phyloP scores from a whole-genome alignment of 2,888 invertebrate species.

The Apeira syringaria region DNA sequence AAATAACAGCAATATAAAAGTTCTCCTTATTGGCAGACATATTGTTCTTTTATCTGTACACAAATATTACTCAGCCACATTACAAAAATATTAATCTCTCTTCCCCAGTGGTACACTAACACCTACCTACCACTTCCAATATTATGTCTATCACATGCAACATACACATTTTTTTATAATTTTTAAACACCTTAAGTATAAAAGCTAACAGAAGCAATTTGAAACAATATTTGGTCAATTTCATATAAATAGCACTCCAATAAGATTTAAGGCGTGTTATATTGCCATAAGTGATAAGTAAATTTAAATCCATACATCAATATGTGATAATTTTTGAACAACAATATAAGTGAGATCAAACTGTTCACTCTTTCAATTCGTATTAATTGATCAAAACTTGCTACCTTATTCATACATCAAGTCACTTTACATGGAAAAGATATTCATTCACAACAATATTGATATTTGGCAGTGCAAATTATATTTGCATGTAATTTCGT shows the following conservation, averaged over 20 bases:
- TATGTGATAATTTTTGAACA: slow-evolving; percentile 38
- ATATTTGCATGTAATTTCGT: slow-evolving; percentile 26
- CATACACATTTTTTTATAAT: slow-evolving; percentile 37
- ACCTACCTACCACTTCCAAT: too few species aligned
- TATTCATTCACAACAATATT: slow-evolving; percentile 19
- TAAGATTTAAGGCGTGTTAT: slow-evolving; percentile 57
- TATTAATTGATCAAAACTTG: slow-evolving; percentile 42
- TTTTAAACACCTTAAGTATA: slow-evolving; percentile 59
- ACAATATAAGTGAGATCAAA: slow-evolving; percentile 73
- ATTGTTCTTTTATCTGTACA: too few species aligned
- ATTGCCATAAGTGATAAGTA: slow-evolving; percentile 54
- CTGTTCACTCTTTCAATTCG: slow-evolving; percentile 51
- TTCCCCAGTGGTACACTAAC: too few species aligned
- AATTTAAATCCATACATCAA: slow-evolving; percentile 47
- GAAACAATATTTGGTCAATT: slow-evolving; percentile 69
- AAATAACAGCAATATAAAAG: too few species aligned
- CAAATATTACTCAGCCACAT: too few species aligned
- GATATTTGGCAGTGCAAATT: slow-evolving; percentile 35
- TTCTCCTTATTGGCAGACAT: too few species aligned
- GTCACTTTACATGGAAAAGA: slow-evolving; percentile 24
- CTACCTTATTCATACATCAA: slow-evolving; percentile 28
- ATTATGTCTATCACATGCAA: too few species aligned
- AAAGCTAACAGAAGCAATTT: slow-evolving; percentile 57
- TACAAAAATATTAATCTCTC: too few species aligned
- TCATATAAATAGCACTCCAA: slow-evolving; percentile 52